phyloP scores from a whole-genome alignment of 2,888 invertebrate genomes.

The Zaprionus bogoriensis region DNA sequence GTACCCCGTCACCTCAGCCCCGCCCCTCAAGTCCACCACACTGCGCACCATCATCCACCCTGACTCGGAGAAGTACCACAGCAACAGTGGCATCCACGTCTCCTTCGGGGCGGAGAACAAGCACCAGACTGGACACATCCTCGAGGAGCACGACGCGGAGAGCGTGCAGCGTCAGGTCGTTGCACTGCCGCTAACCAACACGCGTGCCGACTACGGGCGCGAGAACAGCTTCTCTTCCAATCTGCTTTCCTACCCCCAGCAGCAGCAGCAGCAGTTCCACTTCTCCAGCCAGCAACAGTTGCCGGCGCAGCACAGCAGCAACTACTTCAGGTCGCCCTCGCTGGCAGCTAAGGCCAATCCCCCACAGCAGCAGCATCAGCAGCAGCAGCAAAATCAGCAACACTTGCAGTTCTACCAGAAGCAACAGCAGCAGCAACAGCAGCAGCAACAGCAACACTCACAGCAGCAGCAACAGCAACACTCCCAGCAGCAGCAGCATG shows the following conservation, averaged over 20 bases:
- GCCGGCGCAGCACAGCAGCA: constrained; percentile 57
- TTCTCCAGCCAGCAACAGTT: constrained; percentile 63
- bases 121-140: constrained; percentile 82
- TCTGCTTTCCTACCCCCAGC: constrained; percentile 40
- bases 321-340: constrained; percentile 33
- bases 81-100: constrained; percentile 90
- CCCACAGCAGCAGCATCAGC: constrained; percentile 24
- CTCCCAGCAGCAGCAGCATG: constrained; percentile 51
- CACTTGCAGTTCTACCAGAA: constrained; percentile 16
- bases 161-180: constrained; percentile 87
- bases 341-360: too few species aligned
- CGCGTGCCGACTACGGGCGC: constrained; percentile 71
- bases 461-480: constrained; percentile 26
- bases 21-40: constrained; percentile 88
- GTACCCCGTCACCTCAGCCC: constrained; percentile 84
- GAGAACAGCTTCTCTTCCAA: constrained; percentile 60
- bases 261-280: constrained; percentile 40
- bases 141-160: constrained; percentile 85
- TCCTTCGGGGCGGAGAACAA: constrained; percentile 89
- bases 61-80: constrained; percentile 92
- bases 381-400: constrained; percentile 33
- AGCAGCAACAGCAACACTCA: constrained; percentile 31
- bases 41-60: constrained; percentile 92
- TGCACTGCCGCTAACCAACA: constrained; percentile 82
- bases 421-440: constrained; percentile 19